Conservation (phyloP, 2,797 vertebrate genomes). For the Cichlasoma orientale region DNA sequence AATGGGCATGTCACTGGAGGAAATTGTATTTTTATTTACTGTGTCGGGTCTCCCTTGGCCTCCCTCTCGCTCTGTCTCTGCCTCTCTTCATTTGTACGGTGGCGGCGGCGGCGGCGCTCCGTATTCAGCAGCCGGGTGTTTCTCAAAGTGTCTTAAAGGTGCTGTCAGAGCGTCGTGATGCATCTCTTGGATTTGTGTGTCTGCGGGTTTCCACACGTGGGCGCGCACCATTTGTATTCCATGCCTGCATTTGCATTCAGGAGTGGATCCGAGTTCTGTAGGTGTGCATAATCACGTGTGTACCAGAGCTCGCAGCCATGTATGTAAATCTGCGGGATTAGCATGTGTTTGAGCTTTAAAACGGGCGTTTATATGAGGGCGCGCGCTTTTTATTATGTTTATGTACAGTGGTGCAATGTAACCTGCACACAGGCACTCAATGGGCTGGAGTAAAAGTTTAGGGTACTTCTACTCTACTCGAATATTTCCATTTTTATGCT, state of each 20-base stretch:
- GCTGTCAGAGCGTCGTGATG: slow-evolving; percentile 68
- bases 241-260: slow-evolving; percentile 43
- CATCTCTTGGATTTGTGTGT: slow-evolving; percentile 69
- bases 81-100: slow-evolving; percentile 66
- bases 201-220: slow-evolving; percentile 57
- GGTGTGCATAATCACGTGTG: slow-evolving; percentile 40
- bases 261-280: slow-evolving; percentile 30
- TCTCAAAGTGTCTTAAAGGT: slow-evolving; percentile 73
- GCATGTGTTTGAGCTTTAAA: slow-evolving; percentile 38
- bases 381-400: slow-evolving; percentile 2
- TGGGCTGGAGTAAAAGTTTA: not conserved
- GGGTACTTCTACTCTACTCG: not conserved
- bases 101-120: slow-evolving; percentile 22
- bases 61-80: slow-evolving; percentile 68
- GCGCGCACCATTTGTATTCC: slow-evolving; percentile 64
- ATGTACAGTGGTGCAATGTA: not conserved
- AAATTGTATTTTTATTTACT: slow-evolving; percentile 84
- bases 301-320: not conserved
- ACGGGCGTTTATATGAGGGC: not conserved
- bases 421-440: not conserved
- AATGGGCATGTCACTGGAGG: slow-evolving; percentile 79
- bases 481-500: not conserved
- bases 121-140: slow-evolving; percentile 55
- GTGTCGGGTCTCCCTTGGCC: slow-evolving; percentile 72
- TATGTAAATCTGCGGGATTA: slow-evolving; percentile 48